A percentile compares a stretch with the other conserved stretches of the same genome.
These are phyloP conservation scores for Camponotus fellah DNA, from an alignment of 2,888 invertebrate genomes.

Conservation along the genomic window DNA sequence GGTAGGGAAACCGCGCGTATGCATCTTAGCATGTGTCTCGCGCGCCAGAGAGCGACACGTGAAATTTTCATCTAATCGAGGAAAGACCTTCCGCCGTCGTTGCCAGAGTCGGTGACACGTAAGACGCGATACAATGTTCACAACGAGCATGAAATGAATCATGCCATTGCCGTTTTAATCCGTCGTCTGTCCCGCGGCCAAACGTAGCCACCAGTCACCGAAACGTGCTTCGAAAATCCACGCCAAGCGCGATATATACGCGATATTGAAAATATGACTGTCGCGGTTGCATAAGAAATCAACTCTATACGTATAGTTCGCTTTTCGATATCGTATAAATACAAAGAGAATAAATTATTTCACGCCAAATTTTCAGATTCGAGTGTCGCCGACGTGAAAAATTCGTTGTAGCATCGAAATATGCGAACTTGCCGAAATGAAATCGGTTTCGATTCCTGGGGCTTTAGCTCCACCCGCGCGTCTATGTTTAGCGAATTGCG, in stretches of 20 bases:
- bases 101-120: conserved; percentile 22
- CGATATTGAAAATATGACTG: not conserved
- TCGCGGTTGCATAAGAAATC: not conserved
- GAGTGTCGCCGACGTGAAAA: not conserved
- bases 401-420: not conserved
- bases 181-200: conserved; percentile 1
- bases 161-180: conserved; percentile 36
- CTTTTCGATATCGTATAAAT: not conserved
- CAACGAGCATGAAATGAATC: conserved; percentile 27
- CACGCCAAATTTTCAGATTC: not conserved
- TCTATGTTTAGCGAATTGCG: not conserved
- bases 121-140: conserved; percentile 7
- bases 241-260: not conserved
- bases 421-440: conserved; percentile 19
- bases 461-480: not conserved
- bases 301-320: too few relatives aligned
- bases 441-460: conserved; percentile 1
- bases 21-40: conserved; percentile 54
- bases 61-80: conserved; percentile 51
- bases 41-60: conserved; percentile 39
- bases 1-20: conserved; percentile 42
- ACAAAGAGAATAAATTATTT: not conserved
- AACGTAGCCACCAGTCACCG: not conserved
- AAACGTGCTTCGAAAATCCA: conserved; percentile 13
- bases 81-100: not conserved